These are phyloP conservation scores for Exephanes ischioxanthus DNA, from an alignment of 2,888 invertebrate species.

Conservation along the genomic window DNA sequence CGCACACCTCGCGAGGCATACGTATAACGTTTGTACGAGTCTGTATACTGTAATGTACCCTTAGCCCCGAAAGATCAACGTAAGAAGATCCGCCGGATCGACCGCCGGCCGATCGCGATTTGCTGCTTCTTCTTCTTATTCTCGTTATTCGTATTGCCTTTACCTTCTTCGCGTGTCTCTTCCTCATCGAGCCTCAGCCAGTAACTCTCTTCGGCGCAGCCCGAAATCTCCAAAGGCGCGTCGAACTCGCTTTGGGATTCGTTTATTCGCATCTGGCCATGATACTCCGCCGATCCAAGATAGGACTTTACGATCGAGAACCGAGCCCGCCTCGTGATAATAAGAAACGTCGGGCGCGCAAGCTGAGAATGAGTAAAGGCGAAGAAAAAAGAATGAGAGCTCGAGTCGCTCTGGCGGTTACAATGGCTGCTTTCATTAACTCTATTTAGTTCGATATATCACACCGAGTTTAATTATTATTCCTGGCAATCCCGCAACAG, in stretches of 20 bases:
- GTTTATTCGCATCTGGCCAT: constrained; percentile 31
- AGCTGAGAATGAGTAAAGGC: constrained; percentile 41
- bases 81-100: constrained; percentile 59
- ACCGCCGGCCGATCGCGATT: constrained; percentile 58
- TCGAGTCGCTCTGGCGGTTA: not conserved
- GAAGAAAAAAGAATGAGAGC: constrained; percentile 23
- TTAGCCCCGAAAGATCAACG: constrained; percentile 54
- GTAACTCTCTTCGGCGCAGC: constrained; percentile 58
- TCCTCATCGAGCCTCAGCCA: constrained; percentile 56
- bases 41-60: constrained; percentile 6
- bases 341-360: constrained; percentile 56
- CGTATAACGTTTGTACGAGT: not conserved
- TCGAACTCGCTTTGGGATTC: constrained; percentile 67
- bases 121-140: constrained; percentile 31
- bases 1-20: constrained; percentile 32
- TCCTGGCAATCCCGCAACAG: constrained; percentile 39
- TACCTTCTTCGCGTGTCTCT: constrained; percentile 54
- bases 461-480: constrained; percentile 9
- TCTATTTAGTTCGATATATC: not conserved
- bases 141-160: constrained; percentile 15
- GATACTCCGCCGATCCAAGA: constrained; percentile 48
- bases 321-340: constrained; percentile 61
- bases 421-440: not conserved
- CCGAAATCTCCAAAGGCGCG: constrained; percentile 58
- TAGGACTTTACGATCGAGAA: constrained; percentile 65